phyloP scores from a whole-genome alignment of 2,888 invertebrate genomes.

The Drosophila eohydei region DNA sequence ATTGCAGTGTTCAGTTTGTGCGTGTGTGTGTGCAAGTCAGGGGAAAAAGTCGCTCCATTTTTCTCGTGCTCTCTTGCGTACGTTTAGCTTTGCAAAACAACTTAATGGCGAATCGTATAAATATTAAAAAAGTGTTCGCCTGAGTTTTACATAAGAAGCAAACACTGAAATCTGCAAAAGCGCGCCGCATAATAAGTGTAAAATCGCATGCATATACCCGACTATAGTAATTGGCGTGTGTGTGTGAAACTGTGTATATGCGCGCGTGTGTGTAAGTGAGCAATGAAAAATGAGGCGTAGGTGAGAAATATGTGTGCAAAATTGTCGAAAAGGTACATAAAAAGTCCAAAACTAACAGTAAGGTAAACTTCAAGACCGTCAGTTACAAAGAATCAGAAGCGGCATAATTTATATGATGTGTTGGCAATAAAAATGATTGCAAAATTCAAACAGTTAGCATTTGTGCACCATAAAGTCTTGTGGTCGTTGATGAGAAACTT shows the following conservation, averaged over 20 bases:
- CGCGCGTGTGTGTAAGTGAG: conserved; percentile 68
- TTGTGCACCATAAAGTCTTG: conserved; percentile 49
- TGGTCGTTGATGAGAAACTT: conserved; percentile 39
- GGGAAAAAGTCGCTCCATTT: conserved; percentile 77
- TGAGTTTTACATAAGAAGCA: conserved; percentile 25
- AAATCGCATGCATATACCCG: conserved; percentile 45
- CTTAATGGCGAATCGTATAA: conserved; percentile 43
- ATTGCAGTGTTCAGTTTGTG: conserved; percentile 54
- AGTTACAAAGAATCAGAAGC: conserved; percentile 7
- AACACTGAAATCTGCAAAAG: conserved; percentile 9
- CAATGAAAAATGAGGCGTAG: conserved; percentile 77
- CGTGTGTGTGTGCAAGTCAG: conserved; percentile 73
- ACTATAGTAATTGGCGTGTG: conserved; percentile 61
- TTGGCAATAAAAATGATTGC: conserved; percentile 62
- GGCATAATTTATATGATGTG: conserved; percentile 38
- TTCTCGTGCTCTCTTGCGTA: conserved; percentile 74
- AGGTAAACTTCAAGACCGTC: conserved; percentile 12
- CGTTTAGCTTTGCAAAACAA: conserved; percentile 59
- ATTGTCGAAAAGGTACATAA: conserved; percentile 66
- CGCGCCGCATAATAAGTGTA: conserved; percentile 31
- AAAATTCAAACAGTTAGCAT: conserved; percentile 39
- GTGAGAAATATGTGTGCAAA: conserved; percentile 73
- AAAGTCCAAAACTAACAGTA: conserved; percentile 19
- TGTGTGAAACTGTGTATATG: conserved; percentile 65
- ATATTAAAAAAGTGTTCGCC: conserved; percentile 35